Percentiles rank a stretch among this genome's conserved stretches.
phyloP scores from a whole-genome alignment of 2,797 vertebrate genomes.

The Lepidocolaptes lacrymiger region DNA sequence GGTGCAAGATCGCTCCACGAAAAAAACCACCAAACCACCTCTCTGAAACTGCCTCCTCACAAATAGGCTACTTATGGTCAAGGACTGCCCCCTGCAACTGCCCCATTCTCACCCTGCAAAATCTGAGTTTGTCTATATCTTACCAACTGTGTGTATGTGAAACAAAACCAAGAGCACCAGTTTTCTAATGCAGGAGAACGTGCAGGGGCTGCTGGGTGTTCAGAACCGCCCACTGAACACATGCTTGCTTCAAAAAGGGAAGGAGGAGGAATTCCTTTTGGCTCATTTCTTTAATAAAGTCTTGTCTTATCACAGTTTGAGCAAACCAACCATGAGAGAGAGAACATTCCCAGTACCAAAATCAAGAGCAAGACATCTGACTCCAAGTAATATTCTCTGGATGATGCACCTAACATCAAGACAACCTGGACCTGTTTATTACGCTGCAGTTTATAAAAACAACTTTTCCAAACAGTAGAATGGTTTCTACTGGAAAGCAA shows the following conservation, averaged over 20 bases:
- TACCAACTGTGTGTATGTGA: rapidly evolving
- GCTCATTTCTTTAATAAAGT: rapidly evolving
- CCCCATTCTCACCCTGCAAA: background rate
- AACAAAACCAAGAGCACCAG: background rate
- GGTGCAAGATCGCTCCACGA: background rate
- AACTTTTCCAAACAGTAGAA: background rate
- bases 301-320: background rate
- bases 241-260: background rate
- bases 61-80: background rate
- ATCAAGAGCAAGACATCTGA: background rate
- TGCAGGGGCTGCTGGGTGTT: background rate
- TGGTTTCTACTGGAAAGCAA: background rate
- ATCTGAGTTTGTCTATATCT: background rate
- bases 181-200: background rate
- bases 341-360: background rate
- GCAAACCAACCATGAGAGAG: background rate
- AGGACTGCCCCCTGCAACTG: background rate
- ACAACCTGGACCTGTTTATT: background rate
- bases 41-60: background rate
- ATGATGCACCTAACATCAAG: background rate
- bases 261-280: background rate
- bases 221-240: rapidly evolving
- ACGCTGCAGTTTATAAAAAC: background rate
- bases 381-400: rapidly evolving
- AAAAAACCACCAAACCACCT: background rate